Percentiles rank a stretch among this genome's conserved stretches.
Conservation (phyloP, 2,113 vertebrate species). For the Rhabdomys dilectus region DNA sequence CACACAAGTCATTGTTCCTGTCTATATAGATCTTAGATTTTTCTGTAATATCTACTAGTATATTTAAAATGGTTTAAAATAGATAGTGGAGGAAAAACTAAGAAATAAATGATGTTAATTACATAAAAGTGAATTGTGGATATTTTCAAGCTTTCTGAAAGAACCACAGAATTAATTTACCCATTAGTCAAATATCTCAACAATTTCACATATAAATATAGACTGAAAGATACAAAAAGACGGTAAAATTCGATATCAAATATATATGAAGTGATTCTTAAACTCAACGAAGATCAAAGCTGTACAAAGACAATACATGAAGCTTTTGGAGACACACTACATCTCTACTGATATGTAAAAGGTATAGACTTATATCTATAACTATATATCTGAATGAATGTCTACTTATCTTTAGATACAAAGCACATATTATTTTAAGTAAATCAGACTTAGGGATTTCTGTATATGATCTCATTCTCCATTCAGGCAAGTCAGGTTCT, state of each 20-base stretch:
- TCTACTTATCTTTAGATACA: neutral
- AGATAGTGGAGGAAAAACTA: neutral
- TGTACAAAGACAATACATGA: neutral
- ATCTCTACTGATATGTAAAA: neutral
- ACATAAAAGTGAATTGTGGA: neutral
- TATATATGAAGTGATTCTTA: neutral
- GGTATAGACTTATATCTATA: neutral
- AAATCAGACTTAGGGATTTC: neutral
- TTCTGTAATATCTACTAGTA: neutral
- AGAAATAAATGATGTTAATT: neutral
- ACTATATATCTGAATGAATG: neutral
- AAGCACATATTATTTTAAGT: neutral
- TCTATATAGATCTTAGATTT: neutral
- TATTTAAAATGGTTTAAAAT: neutral
- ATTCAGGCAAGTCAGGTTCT: neutral
- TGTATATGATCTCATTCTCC: neutral
- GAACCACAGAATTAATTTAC: neutral
- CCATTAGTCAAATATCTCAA: neutral
- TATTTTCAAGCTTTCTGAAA: conserved; percentile 6
- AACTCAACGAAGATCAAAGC: neutral
- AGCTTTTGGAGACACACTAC: neutral
- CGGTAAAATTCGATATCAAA: neutral
- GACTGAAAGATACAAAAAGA: conserved; percentile 13
- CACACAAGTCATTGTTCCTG: neutral
- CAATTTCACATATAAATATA: conserved; percentile 9